A percentile compares a stretch with the other conserved stretches of the same genome.
Conservation (phyloP, 2,113 vertebrate species). For the Vireo altiloquus region DNA sequence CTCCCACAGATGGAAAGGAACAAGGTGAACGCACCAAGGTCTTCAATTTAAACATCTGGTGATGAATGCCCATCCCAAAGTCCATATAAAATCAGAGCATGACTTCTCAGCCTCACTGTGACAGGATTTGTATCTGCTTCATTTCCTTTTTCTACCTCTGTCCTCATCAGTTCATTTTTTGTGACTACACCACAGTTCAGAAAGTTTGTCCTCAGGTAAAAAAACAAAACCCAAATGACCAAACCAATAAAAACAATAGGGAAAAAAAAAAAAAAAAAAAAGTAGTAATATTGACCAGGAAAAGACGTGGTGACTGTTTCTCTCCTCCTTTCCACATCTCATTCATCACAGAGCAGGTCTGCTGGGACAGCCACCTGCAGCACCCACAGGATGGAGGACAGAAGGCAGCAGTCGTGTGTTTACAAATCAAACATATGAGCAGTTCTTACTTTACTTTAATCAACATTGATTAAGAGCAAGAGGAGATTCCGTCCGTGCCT, state of each 20-base stretch:
- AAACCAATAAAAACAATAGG: background rate
- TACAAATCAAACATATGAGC: background rate
- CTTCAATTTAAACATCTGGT: background rate
- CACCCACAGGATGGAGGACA: background rate
- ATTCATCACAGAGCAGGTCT: background rate
- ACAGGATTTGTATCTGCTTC: background rate
- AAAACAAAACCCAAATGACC: rapidly evolving
- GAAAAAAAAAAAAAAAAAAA: too few species aligned
- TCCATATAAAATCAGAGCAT: background rate
- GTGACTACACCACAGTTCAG: background rate
- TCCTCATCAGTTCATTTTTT: background rate
- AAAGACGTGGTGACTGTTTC: background rate
- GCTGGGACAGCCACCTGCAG: background rate
- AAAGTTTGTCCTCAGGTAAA: background rate
- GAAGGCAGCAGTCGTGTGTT: background rate
- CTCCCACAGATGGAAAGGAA: background rate
- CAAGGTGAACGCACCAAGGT: rapidly evolving
- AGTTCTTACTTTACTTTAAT: background rate
- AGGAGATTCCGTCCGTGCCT: background rate
- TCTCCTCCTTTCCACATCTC: background rate
- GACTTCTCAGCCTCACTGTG: background rate
- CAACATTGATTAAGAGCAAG: background rate
- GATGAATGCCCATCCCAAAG: background rate
- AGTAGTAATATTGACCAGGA: rapidly evolving
- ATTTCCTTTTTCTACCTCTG: background rate